Conservation (phyloP, 2,113 vertebrate species). For the Callorhinus ursinus region DNA sequence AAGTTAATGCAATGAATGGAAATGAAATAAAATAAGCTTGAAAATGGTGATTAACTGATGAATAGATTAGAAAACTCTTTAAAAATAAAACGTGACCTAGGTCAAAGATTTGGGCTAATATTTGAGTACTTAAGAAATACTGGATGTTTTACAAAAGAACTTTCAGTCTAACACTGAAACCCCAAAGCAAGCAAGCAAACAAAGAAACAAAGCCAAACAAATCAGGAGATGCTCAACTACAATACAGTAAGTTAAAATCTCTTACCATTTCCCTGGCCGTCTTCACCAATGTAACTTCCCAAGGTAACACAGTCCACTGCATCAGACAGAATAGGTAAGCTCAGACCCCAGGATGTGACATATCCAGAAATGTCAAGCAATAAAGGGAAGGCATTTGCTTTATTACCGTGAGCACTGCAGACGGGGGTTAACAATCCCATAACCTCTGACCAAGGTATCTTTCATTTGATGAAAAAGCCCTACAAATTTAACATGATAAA, state of each 20-base stretch:
- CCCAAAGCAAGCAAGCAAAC: background rate
- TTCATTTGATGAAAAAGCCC: constrained; percentile 75
- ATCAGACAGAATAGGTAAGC: constrained; percentile 31
- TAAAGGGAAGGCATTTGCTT: constrained; percentile 58
- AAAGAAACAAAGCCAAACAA: background rate
- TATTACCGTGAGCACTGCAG: constrained; percentile 20
- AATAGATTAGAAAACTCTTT: constrained; percentile 60
- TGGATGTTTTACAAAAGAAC: background rate
- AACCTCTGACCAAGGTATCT: constrained; percentile 46
- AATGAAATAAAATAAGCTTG: constrained; percentile 62
- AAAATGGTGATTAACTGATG: constrained; percentile 62
- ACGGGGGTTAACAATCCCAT: constrained; percentile 1
- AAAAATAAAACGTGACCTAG: constrained; percentile 38
- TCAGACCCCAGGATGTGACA: background rate
- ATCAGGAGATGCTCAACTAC: background rate
- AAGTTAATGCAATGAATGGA: constrained; percentile 65
- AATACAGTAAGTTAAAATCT: background rate
- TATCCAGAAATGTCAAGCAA: constrained; percentile 60
- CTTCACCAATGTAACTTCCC: background rate
- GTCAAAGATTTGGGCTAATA: constrained; percentile 40
- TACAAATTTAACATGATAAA: constrained; percentile 82
- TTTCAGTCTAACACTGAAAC: background rate
- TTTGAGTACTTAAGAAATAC: constrained; percentile 17
- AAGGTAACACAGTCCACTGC: background rate
- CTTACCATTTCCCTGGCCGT: background rate